Conservation (phyloP, 92 coral and sea anemone species). For the Chrysogorgia sp. region DNA sequence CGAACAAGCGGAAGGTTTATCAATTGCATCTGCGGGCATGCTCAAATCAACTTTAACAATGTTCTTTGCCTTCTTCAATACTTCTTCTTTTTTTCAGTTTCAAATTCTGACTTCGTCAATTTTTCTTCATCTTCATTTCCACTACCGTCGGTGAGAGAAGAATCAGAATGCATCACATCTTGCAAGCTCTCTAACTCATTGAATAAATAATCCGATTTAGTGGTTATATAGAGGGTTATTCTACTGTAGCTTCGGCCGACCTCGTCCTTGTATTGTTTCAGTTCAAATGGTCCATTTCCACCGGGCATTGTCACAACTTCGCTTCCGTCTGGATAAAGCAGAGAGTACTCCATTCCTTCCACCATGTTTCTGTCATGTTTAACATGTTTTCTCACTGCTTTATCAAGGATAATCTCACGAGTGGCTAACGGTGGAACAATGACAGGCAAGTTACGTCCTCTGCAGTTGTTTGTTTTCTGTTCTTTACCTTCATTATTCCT, state of each 20-base stretch:
- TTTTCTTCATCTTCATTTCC: background rate
- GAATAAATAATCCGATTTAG: constrained; percentile 23
- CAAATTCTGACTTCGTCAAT: no score
- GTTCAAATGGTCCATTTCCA: constrained; percentile 61
- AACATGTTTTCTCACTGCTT: constrained; percentile 21
- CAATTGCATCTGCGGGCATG: no score
- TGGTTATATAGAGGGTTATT: no score
- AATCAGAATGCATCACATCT: background rate
- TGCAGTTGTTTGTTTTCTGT: constrained; percentile 28
- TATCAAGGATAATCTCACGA: constrained; percentile 32
- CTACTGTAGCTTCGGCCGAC: constrained; percentile 57
- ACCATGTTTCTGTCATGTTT: constrained; percentile 35
- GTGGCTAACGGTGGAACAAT: constrained; percentile 18
- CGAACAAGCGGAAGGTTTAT: no score
- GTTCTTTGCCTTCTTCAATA: no score
- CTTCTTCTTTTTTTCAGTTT: no score
- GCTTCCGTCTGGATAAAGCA: constrained; percentile 67
- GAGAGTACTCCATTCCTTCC: constrained; percentile 28
- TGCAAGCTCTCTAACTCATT: constrained; percentile 9
- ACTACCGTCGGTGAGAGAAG: background rate
- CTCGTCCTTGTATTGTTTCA: constrained; percentile 69
- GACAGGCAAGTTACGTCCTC: constrained; percentile 27
- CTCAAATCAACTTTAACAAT: no score
- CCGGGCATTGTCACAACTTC: constrained; percentile 65
- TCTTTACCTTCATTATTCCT: constrained; percentile 26